Evolutionary conservation across 1,140 invertebrate species (phyloP), one percentile per base, ranked within the genome.

Genomic region (Drosophila murphyi): DNA sequence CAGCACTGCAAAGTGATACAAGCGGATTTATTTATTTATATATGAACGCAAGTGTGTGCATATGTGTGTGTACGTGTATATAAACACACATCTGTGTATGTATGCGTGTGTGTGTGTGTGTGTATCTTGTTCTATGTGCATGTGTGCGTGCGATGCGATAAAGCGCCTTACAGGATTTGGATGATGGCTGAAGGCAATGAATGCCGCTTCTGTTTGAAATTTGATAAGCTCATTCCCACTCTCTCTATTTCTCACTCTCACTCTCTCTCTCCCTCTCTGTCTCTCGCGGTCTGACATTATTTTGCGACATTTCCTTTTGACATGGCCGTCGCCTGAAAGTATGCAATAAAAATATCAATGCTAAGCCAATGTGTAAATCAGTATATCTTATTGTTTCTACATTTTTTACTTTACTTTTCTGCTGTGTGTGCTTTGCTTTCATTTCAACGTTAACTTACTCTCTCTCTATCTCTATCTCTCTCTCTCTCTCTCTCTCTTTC

Each of bases 81-180:
- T 32, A 28, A 34, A 35, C 28, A 8, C 5, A 47, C n/a, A 50
- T 60, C n/a, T n/a, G 3, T 54, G 28, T 45, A 20, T 28, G 5
- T 68, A 28, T 31, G 31, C 34, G 3, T 31, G 31, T 45, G 3
- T 20, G 8, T 56, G 6, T 51, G 6, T 20, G 31, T 35, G 8
- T 54, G 2, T 37, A 37, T 32, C 3, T 12, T 8, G 4, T 28
- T 20, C 12, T 51, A 51, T 74, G 39, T 72, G 63, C 69, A 63
- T 78, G 78, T 82, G 78, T 61, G 82, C 54, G 68, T 72, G 80
- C 55, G 82, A 88, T 82, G 65, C 82, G 82, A 87, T 87, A 87
- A 87, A 87, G 82, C 82, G 82, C 83, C 83, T 87, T 89, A 87
- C 85, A 83, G 83, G 83, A 87, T 87, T 87, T 89, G 80, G 80